phyloP scores from a whole-genome alignment of 2,113 vertebrate genomes.

The Myrmecophaga tridactyla region DNA sequence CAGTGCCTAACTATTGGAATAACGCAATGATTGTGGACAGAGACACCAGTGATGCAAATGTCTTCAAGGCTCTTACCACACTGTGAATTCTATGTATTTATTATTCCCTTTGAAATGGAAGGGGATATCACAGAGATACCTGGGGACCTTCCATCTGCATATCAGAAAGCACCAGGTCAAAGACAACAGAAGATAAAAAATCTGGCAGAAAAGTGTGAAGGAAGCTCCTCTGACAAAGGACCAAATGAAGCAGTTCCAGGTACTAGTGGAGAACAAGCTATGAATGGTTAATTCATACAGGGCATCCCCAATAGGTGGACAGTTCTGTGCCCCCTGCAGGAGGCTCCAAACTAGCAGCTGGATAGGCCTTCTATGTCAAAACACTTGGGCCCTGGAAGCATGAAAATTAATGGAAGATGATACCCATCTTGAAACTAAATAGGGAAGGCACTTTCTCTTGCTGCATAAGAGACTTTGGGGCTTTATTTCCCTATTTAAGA shows the following conservation, averaged over 20 bases:
- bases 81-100: constrained; percentile 88
- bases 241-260: too few species aligned
- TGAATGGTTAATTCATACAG: too few species aligned
- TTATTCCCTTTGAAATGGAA: constrained; percentile 95
- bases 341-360: too few species aligned
- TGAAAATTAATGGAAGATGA: background rate
- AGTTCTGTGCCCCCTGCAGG: too few species aligned
- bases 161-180: constrained; percentile 86
- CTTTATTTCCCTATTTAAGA: background rate
- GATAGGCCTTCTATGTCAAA: too few species aligned
- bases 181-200: constrained; percentile 89
- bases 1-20: constrained; percentile 94
- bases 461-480: background rate
- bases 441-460: background rate
- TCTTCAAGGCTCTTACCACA: constrained; percentile 89
- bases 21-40: constrained; percentile 88
- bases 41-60: constrained; percentile 78
- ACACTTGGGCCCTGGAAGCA: background rate
- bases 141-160: constrained; percentile 87
- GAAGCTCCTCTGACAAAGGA: constrained; percentile 91
- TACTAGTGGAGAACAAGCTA: too few species aligned
- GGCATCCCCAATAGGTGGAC: too few species aligned
- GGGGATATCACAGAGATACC: constrained; percentile 95
- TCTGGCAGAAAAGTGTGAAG: constrained; percentile 93
- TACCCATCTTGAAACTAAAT: background rate